These are phyloP conservation scores for Ptyas mucosa DNA, from an alignment of 2,113 vertebrate genomes.

Conservation along the genomic window DNA sequence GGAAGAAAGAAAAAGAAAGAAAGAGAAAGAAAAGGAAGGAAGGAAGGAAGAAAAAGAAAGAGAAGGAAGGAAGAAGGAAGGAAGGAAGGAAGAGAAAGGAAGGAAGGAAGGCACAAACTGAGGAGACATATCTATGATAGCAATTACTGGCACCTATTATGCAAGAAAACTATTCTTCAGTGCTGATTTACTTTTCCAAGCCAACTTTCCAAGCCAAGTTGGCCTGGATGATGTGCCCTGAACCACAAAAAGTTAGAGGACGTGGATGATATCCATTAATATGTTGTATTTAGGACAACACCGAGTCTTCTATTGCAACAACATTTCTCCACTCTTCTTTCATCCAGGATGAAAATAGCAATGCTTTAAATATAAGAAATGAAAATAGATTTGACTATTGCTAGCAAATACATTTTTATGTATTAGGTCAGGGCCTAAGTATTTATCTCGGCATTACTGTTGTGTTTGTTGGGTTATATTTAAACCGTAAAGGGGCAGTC, in stretches of 20 bases:
- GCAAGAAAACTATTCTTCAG: not conserved
- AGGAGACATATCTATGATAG: not conserved
- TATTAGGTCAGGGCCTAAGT: not conserved
- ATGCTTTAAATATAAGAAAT: not conserved
- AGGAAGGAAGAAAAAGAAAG: no score
- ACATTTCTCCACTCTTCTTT: not conserved
- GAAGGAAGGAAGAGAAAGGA: no score
- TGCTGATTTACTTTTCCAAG: not conserved
- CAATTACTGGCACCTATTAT: not conserved
- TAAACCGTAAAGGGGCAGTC: not conserved
- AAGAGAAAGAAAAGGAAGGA: no score
- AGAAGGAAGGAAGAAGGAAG: not conserved
- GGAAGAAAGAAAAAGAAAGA: accelerated
- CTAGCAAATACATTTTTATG: not conserved
- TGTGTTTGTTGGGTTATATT: not conserved
- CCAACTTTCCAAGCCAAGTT: not conserved
- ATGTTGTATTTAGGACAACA: not conserved
- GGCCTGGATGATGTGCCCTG: no score
- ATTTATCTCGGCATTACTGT: not conserved
- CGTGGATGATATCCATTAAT: no score
- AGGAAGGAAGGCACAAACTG: not conserved
- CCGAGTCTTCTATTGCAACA: not conserved
- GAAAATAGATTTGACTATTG: not conserved
- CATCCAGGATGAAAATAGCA: not conserved
- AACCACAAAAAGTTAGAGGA: not conserved